Conservation (phyloP, 2,888 invertebrate genomes). For the Anodontia alba region DNA sequence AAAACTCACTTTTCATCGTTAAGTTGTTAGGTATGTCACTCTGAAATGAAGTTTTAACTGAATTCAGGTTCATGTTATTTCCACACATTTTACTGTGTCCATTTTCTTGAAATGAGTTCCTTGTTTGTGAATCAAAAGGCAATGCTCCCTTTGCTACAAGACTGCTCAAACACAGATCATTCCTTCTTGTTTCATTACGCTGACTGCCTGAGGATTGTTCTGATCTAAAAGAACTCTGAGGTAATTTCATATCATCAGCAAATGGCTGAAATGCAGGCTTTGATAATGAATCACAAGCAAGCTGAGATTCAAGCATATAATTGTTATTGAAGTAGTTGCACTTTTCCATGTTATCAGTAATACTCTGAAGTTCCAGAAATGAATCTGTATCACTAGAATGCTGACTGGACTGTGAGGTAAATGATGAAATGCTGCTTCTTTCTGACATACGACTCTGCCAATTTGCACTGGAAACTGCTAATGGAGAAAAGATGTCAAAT, state of each 20-base stretch:
- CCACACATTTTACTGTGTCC: neutral
- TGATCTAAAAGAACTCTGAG: conserved; percentile 12
- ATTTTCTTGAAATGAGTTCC: neutral
- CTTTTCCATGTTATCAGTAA: conserved; percentile 39
- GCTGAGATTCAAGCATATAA: conserved; percentile 9
- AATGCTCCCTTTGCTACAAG: conserved; percentile 35
- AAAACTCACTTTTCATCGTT: neutral
- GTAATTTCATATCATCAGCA: neutral
- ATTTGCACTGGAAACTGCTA: conserved; percentile 11
- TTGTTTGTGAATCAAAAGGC: conserved; percentile 16
- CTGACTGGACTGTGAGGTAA: conserved; percentile 48
- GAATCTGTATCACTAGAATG: conserved; percentile 53
- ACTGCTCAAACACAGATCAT: conserved; percentile 23
- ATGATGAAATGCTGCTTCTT: conserved; percentile 53
- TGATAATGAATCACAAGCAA: neutral
- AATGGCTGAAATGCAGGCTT: conserved; percentile 55
- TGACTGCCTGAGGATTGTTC: conserved; percentile 22
- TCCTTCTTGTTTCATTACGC: conserved; percentile 33
- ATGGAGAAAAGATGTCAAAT: conserved; percentile 39
- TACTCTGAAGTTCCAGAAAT: conserved; percentile 49
- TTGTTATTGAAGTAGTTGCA: conserved; percentile 11
- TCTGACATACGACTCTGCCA: conserved; percentile 33
- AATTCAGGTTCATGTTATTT: neutral
- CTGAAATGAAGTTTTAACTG: neutral
- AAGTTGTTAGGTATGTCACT: neutral